Evolutionary conservation across 2,888 invertebrate genomes (phyloP).

Genomic region (Oscheius sp.): DNA sequence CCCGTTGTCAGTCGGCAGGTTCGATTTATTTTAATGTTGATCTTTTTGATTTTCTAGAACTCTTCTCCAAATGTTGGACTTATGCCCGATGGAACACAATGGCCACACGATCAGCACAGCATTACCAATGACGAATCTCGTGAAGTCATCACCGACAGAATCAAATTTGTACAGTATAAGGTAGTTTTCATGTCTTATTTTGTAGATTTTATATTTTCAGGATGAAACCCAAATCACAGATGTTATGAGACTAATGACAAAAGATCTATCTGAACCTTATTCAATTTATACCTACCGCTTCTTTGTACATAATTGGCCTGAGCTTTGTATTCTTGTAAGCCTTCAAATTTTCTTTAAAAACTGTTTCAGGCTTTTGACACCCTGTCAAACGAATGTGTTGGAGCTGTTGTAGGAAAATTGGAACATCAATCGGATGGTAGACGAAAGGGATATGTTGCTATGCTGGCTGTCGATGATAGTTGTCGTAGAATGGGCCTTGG

Average conservation of each 20-base stretch:
- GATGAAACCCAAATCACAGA: conserved; percentile 97
- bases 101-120: conserved; percentile 55
- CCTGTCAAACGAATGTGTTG: conserved; percentile 78
- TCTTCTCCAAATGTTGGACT: no score
- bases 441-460: conserved; percentile 92
- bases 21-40: no score
- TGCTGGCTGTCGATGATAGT: conserved; percentile 96
- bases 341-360: neutral
- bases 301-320: conserved; percentile 99
- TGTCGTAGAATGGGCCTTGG: conserved; percentile 93
- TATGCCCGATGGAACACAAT: conserved; percentile 49
- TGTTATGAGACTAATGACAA: conserved; percentile 97
- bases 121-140: conserved; percentile 46
- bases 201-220: conserved; percentile 70
- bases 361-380: conserved; percentile 9
- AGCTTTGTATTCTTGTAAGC: conserved; percentile 89
- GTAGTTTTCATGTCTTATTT: neutral
- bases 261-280: conserved; percentile 98
- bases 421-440: conserved; percentile 43
- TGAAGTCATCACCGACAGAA: neutral
- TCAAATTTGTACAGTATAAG: conserved; percentile 35
- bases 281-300: conserved; percentile 99
- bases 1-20: no score
- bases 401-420: conserved; percentile 98
- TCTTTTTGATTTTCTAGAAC: conserved; percentile 21